Evolutionary conservation across 1,140 invertebrate species (phyloP).

Genomic region (Carcinoscorpius rotundicauda): DNA sequence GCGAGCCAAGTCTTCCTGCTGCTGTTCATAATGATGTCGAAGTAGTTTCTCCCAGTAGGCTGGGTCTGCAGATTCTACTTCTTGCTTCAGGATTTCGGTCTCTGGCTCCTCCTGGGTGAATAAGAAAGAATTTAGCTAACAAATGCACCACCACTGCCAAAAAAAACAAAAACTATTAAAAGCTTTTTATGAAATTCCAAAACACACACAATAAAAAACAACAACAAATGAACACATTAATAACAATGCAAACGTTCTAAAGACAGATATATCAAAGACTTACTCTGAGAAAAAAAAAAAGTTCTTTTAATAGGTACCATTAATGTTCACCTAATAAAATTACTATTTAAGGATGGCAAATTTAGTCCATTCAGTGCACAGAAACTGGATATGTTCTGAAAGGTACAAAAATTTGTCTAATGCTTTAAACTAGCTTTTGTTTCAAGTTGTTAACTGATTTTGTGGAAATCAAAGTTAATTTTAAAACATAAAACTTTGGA

Average conservation of each 20-base stretch:
- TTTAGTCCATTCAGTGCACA: no score
- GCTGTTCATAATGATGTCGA: conserved; percentile 98
- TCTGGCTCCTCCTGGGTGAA: conserved; percentile 52
- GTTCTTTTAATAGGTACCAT: no score
- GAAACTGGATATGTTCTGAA: no score
- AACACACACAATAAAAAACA: not conserved
- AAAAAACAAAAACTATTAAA: not conserved
- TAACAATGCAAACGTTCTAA: not conserved
- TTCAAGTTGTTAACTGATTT: no score
- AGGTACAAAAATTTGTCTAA: no score
- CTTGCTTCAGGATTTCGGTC: conserved; percentile 95
- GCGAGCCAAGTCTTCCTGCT: conserved; percentile 90
- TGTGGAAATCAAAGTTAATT: no score
- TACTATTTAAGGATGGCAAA: no score
- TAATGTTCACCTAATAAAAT: no score
- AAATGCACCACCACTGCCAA: not conserved
- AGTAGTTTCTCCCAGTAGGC: conserved; percentile 98
- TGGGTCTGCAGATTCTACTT: conserved; percentile 93
- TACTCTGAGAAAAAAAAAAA: no score
- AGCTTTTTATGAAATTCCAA: not conserved
- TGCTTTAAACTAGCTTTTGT: no score
- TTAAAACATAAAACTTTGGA: no score
- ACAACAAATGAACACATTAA: not conserved
- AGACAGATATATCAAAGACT: no score
- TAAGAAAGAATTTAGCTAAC: not conserved